A percentile compares a stretch with the other conserved stretches of the same genome.
phyloP scores from a whole-genome alignment of 1,140 invertebrate genomes.

The Chionoecetes opilio region DNA sequence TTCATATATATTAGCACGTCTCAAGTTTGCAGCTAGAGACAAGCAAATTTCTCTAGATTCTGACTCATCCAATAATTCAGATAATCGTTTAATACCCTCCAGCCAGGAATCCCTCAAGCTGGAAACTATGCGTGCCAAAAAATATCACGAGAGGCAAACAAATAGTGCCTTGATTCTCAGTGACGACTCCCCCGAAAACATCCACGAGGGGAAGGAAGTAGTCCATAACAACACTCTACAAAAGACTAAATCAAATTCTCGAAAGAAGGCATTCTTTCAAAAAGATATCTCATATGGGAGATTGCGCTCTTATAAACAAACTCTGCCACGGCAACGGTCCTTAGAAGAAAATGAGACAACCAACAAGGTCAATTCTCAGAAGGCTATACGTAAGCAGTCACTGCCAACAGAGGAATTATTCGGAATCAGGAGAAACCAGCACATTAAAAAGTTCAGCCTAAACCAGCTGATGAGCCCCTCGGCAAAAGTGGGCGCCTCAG shows the following conservation, averaged over 20 bases:
- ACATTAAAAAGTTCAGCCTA: conserved; percentile 54
- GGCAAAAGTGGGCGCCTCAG: neutral
- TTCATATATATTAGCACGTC: neutral
- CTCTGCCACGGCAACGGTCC: conserved; percentile 37
- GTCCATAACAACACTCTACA: neutral
- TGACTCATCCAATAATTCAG: neutral
- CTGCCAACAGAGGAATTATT: conserved; percentile 71
- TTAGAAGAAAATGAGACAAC: conserved; percentile 27
- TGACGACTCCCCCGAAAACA: neutral
- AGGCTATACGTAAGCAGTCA: conserved; percentile 50
- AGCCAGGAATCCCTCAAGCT: neutral
- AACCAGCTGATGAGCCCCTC: conserved; percentile 31
- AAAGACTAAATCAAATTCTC: neutral
- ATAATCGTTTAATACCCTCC: neutral
- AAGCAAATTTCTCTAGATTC: neutral
- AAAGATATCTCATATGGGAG: neutral
- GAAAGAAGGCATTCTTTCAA: neutral
- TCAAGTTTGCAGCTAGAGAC: neutral
- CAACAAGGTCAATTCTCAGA: conserved; percentile 1
- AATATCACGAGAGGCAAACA: neutral
- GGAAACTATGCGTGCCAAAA: neutral
- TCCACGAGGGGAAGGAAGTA: neutral
- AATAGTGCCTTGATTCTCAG: neutral
- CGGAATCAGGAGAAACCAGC: neutral
- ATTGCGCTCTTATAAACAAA: too few species aligned